phyloP scores from a whole-genome alignment of 2,888 invertebrate genomes.

The Drosophila niveifrons region DNA sequence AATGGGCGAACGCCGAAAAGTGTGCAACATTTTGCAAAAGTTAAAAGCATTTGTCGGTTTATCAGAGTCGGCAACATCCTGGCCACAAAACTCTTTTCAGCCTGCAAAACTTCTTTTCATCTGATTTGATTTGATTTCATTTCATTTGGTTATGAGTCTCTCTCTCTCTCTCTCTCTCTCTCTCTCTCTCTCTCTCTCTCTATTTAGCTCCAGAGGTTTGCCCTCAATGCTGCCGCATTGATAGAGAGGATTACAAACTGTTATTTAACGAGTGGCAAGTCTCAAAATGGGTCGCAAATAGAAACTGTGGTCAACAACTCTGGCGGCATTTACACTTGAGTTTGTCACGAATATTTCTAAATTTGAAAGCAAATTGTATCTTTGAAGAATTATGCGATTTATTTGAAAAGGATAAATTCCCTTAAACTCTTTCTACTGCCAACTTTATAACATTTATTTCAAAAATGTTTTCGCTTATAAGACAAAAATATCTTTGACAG shows the following conservation, averaged over 20 bases:
- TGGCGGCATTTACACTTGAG: background rate
- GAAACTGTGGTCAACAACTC: background rate
- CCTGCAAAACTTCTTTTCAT: slow-evolving; percentile 33
- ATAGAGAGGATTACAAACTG: slow-evolving; percentile 6
- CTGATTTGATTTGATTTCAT: slow-evolving; percentile 49
- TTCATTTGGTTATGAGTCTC: slow-evolving; percentile 47
- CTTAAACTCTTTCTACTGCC: no score
- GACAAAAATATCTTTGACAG: no score
- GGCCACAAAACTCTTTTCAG: slow-evolving; percentile 35
- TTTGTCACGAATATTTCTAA: background rate
- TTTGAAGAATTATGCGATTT: no score
- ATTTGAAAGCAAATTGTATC: background rate
- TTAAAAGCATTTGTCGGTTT: slow-evolving; percentile 73
- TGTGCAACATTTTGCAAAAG: slow-evolving; percentile 68
- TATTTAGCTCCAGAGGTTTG: slow-evolving; percentile 5
- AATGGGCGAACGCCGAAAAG: slow-evolving; percentile 55
- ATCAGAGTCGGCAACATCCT: slow-evolving; percentile 35
- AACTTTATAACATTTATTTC: no score
- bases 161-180: slow-evolving; percentile 9
- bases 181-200: slow-evolving; percentile 9
- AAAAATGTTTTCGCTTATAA: no score
- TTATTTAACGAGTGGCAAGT: slow-evolving; percentile 10
- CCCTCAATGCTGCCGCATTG: slow-evolving; percentile 1
- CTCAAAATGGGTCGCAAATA: slow-evolving; percentile 4
- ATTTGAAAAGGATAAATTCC: no score